Percentiles rank a stretch among this genome's conserved stretches.
Conservation (phyloP, 2,113 vertebrate species). For the Paramormyrops kingsleyae region DNA sequence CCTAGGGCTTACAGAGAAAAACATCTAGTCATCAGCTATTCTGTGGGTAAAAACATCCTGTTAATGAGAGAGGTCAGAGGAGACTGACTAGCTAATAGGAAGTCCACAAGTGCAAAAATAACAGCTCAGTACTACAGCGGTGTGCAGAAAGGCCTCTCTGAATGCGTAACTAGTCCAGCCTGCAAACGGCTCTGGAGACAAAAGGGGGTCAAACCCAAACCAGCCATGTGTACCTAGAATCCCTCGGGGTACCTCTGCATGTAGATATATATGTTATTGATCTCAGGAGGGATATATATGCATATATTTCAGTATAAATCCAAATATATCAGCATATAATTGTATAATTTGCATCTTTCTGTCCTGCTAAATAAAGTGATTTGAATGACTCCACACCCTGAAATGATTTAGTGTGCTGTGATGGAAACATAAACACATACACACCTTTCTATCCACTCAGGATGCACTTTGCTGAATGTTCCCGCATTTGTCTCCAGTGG, state of each 20-base stretch:
- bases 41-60: neutral
- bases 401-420: neutral
- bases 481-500: neutral
- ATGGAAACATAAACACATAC: neutral
- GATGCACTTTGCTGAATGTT: neutral
- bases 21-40: neutral
- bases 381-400: neutral
- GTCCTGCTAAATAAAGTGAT: neutral
- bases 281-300: neutral
- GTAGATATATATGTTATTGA: neutral
- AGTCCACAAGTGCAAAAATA: neutral
- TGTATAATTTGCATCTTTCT: neutral
- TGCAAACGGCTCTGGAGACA: neutral
- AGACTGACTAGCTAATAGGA: neutral
- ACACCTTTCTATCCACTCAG: neutral
- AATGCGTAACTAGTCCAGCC: neutral
- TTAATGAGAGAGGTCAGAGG: neutral
- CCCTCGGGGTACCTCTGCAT: neutral
- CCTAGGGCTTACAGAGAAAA: neutral
- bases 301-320: neutral
- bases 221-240: neutral
- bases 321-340: neutral
- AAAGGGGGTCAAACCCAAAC: neutral
- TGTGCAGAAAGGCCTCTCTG: neutral
- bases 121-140: neutral